Conservation (phyloP, 2,113 vertebrate genomes). For the Eulacestoma nigropectus region DNA sequence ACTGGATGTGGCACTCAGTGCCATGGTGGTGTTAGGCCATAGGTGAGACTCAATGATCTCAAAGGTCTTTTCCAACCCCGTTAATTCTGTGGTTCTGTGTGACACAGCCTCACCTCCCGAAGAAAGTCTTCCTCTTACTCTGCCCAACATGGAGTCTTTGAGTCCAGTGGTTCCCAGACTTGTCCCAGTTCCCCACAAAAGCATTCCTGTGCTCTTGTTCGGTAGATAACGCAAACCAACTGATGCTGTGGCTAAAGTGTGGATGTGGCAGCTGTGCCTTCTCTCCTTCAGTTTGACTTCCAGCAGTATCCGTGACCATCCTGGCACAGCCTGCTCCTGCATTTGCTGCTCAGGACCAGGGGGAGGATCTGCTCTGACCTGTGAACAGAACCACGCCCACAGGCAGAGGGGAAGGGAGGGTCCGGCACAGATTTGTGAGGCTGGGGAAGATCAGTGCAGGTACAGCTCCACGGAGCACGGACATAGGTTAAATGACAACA, state of each 20-base stretch:
- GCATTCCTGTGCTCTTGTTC: background rate
- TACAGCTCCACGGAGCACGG: background rate
- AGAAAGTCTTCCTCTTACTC: background rate
- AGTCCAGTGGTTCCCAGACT: background rate
- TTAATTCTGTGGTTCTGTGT: background rate
- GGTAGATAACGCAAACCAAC: fast-evolving
- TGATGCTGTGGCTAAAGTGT: background rate
- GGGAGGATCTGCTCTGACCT: background rate
- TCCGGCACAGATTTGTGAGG: background rate
- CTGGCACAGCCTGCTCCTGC: background rate
- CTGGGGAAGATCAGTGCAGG: background rate
- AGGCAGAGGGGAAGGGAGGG: background rate
- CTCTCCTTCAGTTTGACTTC: background rate
- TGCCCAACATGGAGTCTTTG: background rate
- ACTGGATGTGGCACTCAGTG: too few species aligned
- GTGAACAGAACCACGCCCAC: fast-evolving
- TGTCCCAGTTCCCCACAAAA: background rate
- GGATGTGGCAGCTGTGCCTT: background rate
- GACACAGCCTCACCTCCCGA: background rate
- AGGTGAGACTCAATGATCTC: background rate
- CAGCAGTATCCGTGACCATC: background rate
- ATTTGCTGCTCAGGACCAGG: background rate
- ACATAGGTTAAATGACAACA: constrained; percentile 4
- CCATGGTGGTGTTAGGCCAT: too few species aligned
- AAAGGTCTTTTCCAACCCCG: background rate